phyloP scores from a whole-genome alignment of 2,797 vertebrate genomes.

The Tauraco hartlaubi region DNA sequence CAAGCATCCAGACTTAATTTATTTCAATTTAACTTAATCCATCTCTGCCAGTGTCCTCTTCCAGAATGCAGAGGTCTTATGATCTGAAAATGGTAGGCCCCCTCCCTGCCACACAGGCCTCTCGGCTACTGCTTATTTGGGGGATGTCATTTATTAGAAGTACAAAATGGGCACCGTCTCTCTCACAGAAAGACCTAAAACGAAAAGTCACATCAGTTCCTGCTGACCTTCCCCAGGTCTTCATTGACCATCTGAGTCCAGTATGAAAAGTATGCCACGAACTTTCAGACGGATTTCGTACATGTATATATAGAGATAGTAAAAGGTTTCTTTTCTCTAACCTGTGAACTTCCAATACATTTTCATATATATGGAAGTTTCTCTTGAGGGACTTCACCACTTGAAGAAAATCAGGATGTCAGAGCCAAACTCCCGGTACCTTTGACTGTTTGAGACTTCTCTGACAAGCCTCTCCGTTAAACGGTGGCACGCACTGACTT shows the following conservation, averaged over 20 bases:
- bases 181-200: background rate
- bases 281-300: background rate
- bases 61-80: background rate
- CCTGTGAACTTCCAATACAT: background rate
- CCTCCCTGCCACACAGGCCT: background rate
- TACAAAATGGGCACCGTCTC: background rate
- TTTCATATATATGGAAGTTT: background rate
- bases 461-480: background rate
- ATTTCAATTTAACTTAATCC: background rate
- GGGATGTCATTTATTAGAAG: background rate
- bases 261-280: background rate
- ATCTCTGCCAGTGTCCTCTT: background rate
- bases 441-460: background rate
- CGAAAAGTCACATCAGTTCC: background rate
- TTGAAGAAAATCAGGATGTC: background rate
- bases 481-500: accelerated
- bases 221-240: background rate
- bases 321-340: background rate
- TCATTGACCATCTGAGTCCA: background rate
- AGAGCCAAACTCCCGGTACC: background rate
- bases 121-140: background rate
- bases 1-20: background rate
- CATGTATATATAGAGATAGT: background rate
- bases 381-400: background rate
- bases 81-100: background rate